phyloP scores from a whole-genome alignment of 1,140 invertebrate species.

The Doryteuthis pealeii region DNA sequence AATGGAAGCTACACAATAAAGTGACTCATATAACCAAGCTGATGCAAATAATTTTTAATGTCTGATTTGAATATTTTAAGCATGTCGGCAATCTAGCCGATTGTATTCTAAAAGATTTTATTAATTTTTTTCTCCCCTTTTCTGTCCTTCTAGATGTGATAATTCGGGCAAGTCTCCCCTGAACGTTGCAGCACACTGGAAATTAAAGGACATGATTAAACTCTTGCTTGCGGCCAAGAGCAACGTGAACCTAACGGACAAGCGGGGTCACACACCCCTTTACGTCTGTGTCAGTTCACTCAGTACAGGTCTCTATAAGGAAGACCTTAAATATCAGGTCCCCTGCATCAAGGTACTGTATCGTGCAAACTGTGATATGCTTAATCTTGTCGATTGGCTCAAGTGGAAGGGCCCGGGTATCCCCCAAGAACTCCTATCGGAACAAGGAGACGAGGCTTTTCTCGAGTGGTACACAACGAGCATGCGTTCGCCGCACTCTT shows the following conservation, averaged over 20 bases:
- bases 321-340: slow-evolving; percentile 56
- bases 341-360: slow-evolving; percentile 52
- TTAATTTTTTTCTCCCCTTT: no score
- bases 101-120: no score
- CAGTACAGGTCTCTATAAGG: slow-evolving; percentile 56
- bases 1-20: no score
- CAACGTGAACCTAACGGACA: slow-evolving; percentile 51
- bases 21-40: no score
- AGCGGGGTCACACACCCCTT: slow-evolving; percentile 53
- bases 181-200: slow-evolving; percentile 58
- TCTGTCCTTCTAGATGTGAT: slow-evolving; percentile 44
- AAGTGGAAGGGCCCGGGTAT: slow-evolving; percentile 58
- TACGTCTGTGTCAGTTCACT: slow-evolving; percentile 58
- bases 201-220: slow-evolving; percentile 52
- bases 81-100: no score
- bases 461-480: slow-evolving; percentile 52
- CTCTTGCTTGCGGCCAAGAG: slow-evolving; percentile 47
- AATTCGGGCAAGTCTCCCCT: slow-evolving; percentile 52
- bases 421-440: slow-evolving; percentile 49
- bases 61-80: no score
- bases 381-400: slow-evolving; percentile 57
- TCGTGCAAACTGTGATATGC: slow-evolving; percentile 56
- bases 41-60: no score
- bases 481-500: slow-evolving; percentile 48
- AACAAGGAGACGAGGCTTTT: slow-evolving; percentile 43